These are phyloP conservation scores for Mellilla xanthometata DNA, from an alignment of 2,888 invertebrate genomes.

Conservation along the genomic window DNA sequence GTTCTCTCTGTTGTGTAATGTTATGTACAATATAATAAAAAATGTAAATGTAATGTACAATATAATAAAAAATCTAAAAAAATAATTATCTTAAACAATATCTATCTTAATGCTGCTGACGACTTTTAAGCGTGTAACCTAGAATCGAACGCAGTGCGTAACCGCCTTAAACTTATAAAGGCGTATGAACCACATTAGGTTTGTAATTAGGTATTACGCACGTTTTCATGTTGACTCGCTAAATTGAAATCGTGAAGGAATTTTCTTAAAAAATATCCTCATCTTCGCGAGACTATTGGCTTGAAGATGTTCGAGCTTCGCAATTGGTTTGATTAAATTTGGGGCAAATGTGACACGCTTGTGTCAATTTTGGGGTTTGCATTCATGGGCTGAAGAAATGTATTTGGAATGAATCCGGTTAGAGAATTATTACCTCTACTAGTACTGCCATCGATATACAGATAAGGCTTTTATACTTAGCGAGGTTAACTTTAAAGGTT, in stretches of 20 bases:
- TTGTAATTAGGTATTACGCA: conserved; percentile 18
- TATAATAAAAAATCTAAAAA: too few species aligned
- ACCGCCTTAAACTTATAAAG: neutral
- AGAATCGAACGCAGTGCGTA: neutral
- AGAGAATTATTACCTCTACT: too few species aligned
- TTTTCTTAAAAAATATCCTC: conserved; percentile 4
- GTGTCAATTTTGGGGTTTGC: conserved; percentile 1
- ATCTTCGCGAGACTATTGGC: conserved; percentile 3
- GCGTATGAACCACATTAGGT: conserved; percentile 7
- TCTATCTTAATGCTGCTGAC: too few species aligned
- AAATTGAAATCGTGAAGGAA: conserved; percentile 19
- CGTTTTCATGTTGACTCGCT: conserved; percentile 12
- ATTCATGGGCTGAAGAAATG: neutral
- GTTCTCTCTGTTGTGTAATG: too few species aligned
- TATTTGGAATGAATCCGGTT: neutral
- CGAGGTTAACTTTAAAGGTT: too few species aligned
- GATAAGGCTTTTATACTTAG: too few species aligned
- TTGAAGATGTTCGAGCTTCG: conserved; percentile 3
- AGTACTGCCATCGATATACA: too few species aligned
- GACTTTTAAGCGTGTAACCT: too few species aligned
- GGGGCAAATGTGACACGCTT: neutral
- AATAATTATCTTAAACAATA: too few species aligned
- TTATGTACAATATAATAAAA: too few species aligned
- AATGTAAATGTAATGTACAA: too few species aligned
- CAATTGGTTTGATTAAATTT: conserved; percentile 20